Base-by-base conservation (phyloP, 2,888 invertebrate species). In the Euclidia mi region DNA sequence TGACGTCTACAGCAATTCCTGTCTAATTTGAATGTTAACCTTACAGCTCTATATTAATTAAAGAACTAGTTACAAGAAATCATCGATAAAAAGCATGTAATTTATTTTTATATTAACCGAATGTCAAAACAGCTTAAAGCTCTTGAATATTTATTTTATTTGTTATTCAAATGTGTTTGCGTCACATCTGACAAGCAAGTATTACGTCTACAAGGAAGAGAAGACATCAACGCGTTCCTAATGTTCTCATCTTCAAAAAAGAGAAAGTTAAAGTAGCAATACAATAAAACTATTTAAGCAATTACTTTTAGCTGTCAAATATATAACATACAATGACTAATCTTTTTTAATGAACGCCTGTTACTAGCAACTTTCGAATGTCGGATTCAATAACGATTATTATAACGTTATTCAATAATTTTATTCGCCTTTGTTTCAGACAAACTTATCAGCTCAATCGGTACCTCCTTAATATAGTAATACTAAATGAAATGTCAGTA, bases 141-240 rank as follows among this genome's bases (percentile, higher is more conserved):
- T 32, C 12, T 10, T 11, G 40, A 45, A 43, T 34, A 4, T 7
- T 34, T 20, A 14, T 15, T 44, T 18, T n/a, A 56, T 59, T 25
- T 15, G 18, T 40, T 40, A 28, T 12, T 53, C 15, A 29, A 49
- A 48, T 41, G 18, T 7, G 10, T 45, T 41, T 40, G 17, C 45
- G 12, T 46, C 42, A 29, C 52, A 43, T 45, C 49, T 11, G 42
- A 28, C 35, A 50, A 25, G 4, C 25, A 17, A 46, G 56, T 15
- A 12, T 60, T 60, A 69, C 51, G 57, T 58, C 58, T 58, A 32
- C 37, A 28, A 73, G 51, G 51, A 74, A 80, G 79, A 82, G n/a
- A n/a, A n/a, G 80, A 82, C 76, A 76, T 78, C 79, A 81, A 79
- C 81, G 79, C 76, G 75, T 45, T 51, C 20, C 17, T 42, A 12